Evolutionary conservation across 2,113 vertebrate species (phyloP), one percentile per base, ranked within the genome.

Genomic region (Myiopsitta monachus): DNA sequence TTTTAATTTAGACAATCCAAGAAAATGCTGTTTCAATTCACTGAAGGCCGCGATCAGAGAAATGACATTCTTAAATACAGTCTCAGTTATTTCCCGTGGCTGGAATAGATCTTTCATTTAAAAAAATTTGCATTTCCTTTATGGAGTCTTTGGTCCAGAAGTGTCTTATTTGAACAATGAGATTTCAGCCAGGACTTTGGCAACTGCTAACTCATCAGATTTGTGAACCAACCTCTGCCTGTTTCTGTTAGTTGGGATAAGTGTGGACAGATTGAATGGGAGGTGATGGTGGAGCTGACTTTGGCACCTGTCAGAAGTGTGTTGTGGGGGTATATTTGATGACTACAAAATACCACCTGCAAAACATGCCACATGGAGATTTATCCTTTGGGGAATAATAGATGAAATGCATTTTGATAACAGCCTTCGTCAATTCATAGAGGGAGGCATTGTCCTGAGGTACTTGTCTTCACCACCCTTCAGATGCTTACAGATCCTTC

Each of bases 361-460:
- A 77, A 64, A 90, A 41, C 24, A 3, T 47, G 46, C 21, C 15
- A 72, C 27, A 6, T 14, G 30, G 55, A 74, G 8, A 55, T 73
- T 81, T 4, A 12, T 79, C 49, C 43, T 85, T 33, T 47, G 18
- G 79, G 15, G 49, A 86, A 23, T 67, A 86, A 77, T 63, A n/a
- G 27, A 80, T 28, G 41, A 83, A 94, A 70, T 83, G 5, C 21
- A 15, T 81, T 88, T 70, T 88, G 43, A 6, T 67, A 59, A 69
- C 0, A 0, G 8, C 41, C 51, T 57, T 93, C 19, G 9, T 47
- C 21, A 28, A 4, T 57, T 69, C 7, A 1, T n/a, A 18, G 51
- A 51, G 15, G 10, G 43, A 91, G 64, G 10, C 44, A 47, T 43
- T 33, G 30, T 61, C 55, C 33, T 30, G 6, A 52, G 27, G 18